Conservation (phyloP, 2,113 vertebrate genomes). For the Oxyura jamaicensis region DNA sequence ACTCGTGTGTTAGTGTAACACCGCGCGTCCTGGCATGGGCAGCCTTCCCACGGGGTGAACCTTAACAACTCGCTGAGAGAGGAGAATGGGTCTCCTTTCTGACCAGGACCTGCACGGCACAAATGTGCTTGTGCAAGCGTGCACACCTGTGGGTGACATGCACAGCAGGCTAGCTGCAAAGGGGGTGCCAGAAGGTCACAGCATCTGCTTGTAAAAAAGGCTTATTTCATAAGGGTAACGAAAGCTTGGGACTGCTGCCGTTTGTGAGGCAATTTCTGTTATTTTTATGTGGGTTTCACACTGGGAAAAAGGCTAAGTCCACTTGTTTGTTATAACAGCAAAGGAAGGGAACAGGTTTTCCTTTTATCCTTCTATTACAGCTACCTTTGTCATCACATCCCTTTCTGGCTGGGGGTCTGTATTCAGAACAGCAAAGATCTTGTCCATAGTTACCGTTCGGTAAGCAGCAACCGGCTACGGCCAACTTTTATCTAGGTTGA, state of each 20-base stretch:
- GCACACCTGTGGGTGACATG: neutral
- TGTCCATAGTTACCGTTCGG: neutral
- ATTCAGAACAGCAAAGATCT: neutral
- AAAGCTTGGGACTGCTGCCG: neutral
- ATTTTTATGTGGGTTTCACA: neutral
- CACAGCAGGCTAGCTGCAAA: neutral
- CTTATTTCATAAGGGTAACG: neutral
- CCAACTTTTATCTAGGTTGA: neutral
- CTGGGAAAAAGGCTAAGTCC: neutral
- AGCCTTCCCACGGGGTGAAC: neutral
- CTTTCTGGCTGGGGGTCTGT: slow-evolving; percentile 9
- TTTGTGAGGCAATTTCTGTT: neutral
- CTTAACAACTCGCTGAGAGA: neutral
- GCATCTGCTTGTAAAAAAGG: neutral
- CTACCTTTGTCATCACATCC: slow-evolving; percentile 26
- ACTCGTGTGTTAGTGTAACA: neutral
- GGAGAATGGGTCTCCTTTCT: neutral
- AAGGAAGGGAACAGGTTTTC: slow-evolving; percentile 53
- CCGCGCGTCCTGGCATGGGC: neutral
- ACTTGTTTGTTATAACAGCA: slow-evolving; percentile 35
- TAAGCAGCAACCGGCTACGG: neutral
- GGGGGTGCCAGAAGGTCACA: neutral
- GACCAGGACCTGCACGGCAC: neutral
- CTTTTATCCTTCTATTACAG: slow-evolving; percentile 39
- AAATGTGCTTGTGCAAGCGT: neutral